Base-by-base conservation (phyloP, 2,888 invertebrate species). In the Thysanoteuthis rhombus region DNA sequence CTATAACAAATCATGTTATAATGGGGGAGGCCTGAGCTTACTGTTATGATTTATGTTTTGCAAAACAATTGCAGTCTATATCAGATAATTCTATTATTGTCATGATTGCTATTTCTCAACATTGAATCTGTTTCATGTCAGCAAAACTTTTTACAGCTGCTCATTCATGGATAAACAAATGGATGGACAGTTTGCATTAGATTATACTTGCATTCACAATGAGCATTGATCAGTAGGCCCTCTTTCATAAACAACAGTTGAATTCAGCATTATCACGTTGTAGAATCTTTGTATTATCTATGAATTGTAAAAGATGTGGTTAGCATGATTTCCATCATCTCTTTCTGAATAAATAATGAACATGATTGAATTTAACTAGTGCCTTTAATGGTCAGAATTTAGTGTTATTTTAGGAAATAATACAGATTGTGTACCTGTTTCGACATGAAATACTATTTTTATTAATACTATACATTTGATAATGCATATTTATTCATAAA, bases 11-110 rank as follows among this genome's bases (percentile, higher is more conserved):
- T n/a, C n/a, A n/a, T n/a, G n/a, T n/a, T n/a, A n/a, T n/a, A n/a
- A n/a, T n/a, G n/a, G n/a, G n/a, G n/a, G n/a, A n/a, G n/a, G n/a
- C n/a, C n/a, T n/a, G n/a, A n/a, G n/a, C n/a, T n/a, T 58, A 16
- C 45, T 22, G 52, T 52, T 25, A 52, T 75, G 75, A 75, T 75
- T 75, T 75, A 75, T 75, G 75, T 36, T 75, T n/a, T n/a, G 75
- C 12, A n/a, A 75, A 75, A 75, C 75, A 75, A 75, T 75, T 36
- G 75, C 75, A 32, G n/a, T 75, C 75, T 75, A 10, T 36, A 75
- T 75, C 75, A 75, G 75, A 75, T 75, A 75, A 75, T 75, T 75
- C 75, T 75, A n/a, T 75, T 75, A 75, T n/a, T 75, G 75, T 75
- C 36, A n/a, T 75, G n/a, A 75, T 75, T 75, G n/a, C 75, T 3